A percentile compares a stretch with the other conserved stretches of the same genome.
Evolutionary conservation across 1,140 invertebrate genomes (phyloP).

Genomic region (Drosophila pseudoananassae): DNA sequence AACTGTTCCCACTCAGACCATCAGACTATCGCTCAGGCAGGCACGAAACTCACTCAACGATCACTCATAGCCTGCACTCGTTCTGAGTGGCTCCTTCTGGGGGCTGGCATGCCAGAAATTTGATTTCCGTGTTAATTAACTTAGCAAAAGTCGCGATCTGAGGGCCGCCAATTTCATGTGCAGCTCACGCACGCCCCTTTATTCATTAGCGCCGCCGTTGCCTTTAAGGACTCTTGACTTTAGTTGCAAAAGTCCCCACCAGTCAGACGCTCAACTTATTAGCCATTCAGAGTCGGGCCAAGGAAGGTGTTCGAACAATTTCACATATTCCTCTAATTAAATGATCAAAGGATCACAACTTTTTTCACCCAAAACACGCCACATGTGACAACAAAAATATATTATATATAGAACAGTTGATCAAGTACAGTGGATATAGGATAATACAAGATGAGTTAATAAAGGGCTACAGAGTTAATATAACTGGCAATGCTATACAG

Average conservation of each 20-base stretch:
- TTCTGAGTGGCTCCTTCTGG: conserved; percentile 4
- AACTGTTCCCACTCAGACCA: conserved; percentile 42
- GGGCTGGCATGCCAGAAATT: conserved; percentile 71
- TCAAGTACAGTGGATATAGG: not conserved
- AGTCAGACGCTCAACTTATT: conserved; percentile 46
- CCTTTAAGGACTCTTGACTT: not conserved
- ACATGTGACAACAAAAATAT: conserved; percentile 15
- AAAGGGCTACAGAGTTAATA: no score
- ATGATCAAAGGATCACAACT: conserved; percentile 80
- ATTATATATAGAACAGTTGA: not conserved
- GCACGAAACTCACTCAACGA: not conserved
- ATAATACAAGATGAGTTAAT: no score
- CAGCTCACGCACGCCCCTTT: conserved; percentile 76
- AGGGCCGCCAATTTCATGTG: conserved; percentile 63
- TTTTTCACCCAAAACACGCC: conserved; percentile 54
- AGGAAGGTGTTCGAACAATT: conserved; percentile 79
- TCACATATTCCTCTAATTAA: conserved; percentile 82
- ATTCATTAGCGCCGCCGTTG: conserved; percentile 75
- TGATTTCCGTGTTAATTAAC: conserved; percentile 82
- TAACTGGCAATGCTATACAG: no score
- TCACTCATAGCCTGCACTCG: not conserved
- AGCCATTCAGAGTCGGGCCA: conserved; percentile 71
- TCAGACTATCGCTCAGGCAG: not conserved
- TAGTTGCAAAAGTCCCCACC: not conserved
- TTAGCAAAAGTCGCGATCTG: conserved; percentile 69